Evolutionary conservation across 2,797 vertebrate species (phyloP), one percentile per base, ranked within the genome.

Genomic region (Lepus townsendii): DNA sequence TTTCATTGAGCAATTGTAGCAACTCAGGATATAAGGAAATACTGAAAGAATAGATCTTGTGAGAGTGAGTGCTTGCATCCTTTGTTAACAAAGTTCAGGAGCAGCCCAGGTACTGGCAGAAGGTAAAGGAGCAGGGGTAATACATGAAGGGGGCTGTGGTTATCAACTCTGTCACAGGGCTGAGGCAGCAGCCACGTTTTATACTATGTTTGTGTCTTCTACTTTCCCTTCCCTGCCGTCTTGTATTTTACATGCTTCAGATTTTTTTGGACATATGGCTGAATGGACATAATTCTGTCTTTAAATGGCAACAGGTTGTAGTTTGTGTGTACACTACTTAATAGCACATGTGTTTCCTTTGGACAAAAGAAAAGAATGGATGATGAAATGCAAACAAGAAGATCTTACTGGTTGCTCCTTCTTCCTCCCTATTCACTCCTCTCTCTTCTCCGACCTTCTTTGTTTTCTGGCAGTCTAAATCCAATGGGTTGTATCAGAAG

Each of bases 401-500:
- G 60, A 47, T 60, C 65, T 75, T 75, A 20, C 12, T 63, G 42
- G 38, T 69, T 85, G 38, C 83, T 87, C 60, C 30, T 32, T 72
- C 35, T 76, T 13, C 9, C 24, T 42, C 63, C 16, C 20, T 63
- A 47, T 63, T 69, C 13, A 4, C 17, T 69, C n/a, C 72, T 93
- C 57, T 62, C 38, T 7, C 30, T 62, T 52, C 20, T 79, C 60
- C 26, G 68, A 10, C 71, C 42, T 47, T 5, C 38, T 68, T 63
- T 63, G 68, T 86, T 38, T 2, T 30, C 42, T 16, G 68, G 66
- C 54, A 90, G 13, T 52, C 14, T 13, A 52, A 76, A 63, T 35
- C 90, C 91, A 90, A 24, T 93, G 71, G 27, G 6, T 69, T 63
- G 66, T n/a, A 50, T 79, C 68, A 79, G 52, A 83, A 66, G 79